These are phyloP conservation scores for Euwallacea similis DNA, from an alignment of 1,140 invertebrate genomes.

Conservation along the genomic window DNA sequence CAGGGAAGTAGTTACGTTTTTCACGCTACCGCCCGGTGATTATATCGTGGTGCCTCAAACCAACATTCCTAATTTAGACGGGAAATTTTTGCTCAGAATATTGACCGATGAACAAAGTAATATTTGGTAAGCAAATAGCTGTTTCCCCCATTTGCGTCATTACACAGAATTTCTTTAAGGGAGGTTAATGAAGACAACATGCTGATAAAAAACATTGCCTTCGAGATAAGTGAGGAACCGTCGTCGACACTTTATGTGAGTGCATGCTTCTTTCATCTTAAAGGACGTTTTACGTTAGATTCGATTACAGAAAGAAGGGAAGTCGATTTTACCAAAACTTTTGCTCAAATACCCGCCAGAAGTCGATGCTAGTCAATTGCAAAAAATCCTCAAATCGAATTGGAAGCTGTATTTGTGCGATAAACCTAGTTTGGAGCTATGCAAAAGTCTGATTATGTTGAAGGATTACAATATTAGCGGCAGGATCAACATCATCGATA, in stretches of 20 bases:
- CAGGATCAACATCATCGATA: constrained; percentile 61
- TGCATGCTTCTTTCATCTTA: constrained; percentile 6
- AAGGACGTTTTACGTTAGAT: not conserved
- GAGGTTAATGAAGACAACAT: constrained; percentile 79
- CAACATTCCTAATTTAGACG: constrained; percentile 67
- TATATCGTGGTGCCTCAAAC: constrained; percentile 80
- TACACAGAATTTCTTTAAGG: constrained; percentile 53
- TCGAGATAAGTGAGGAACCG: constrained; percentile 62
- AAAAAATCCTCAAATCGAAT: constrained; percentile 63
- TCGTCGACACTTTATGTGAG: constrained; percentile 34
- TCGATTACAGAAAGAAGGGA: constrained; percentile 56
- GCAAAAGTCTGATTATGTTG: constrained; percentile 69
- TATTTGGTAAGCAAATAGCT: constrained; percentile 62
- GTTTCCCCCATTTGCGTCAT: not conserved
- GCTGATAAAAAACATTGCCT: constrained; percentile 65
- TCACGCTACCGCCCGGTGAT: constrained; percentile 73
- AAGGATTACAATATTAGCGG: constrained; percentile 69
- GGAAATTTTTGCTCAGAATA: constrained; percentile 70
- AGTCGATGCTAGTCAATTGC: constrained; percentile 63
- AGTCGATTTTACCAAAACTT: constrained; percentile 56
- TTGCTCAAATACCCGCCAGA: constrained; percentile 64
- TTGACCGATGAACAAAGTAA: constrained; percentile 73
- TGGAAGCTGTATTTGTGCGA: constrained; percentile 59
- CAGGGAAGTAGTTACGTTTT: constrained; percentile 73
- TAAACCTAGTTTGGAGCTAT: constrained; percentile 63